These are phyloP conservation scores for Priocnemis perturbator DNA, from an alignment of 2,888 invertebrate species.

Conservation along the genomic window DNA sequence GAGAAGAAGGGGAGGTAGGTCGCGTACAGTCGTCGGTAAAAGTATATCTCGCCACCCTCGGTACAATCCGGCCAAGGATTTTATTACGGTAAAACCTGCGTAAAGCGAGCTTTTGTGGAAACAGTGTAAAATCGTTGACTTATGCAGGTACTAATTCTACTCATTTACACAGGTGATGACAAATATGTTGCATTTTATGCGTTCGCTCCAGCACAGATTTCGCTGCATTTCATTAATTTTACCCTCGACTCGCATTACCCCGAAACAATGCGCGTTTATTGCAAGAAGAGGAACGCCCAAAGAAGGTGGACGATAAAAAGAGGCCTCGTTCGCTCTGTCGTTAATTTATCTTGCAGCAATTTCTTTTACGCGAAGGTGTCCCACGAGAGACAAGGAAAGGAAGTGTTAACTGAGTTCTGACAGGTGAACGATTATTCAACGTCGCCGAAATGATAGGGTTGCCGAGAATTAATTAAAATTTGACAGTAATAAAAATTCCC, in stretches of 20 bases:
- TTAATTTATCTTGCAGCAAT: slow-evolving; percentile 51
- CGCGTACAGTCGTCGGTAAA: slow-evolving; percentile 69
- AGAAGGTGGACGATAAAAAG: neutral
- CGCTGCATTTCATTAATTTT: too few species aligned
- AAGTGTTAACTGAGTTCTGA: slow-evolving; percentile 52
- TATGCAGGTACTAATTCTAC: too few species aligned
- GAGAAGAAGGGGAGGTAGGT: slow-evolving; percentile 65
- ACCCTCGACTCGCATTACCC: too few species aligned
- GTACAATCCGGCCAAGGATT: slow-evolving; percentile 63
- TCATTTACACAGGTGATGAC: too few species aligned
- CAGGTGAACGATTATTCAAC: slow-evolving; percentile 56
- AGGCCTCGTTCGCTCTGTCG: slow-evolving; percentile 21
- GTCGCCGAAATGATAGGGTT: slow-evolving; percentile 51
- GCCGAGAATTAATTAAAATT: slow-evolving; percentile 50
- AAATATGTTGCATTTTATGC: too few species aligned
- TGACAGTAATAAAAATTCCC: slow-evolving; percentile 54
- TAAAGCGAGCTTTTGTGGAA: neutral
- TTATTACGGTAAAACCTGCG: too few species aligned
- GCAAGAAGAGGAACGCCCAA: too few species aligned
- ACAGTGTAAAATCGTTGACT: too few species aligned
- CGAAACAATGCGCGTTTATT: too few species aligned
- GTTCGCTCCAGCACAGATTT: too few species aligned
- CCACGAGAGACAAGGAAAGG: neutral
- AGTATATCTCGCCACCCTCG: slow-evolving; percentile 61
- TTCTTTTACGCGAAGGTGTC: slow-evolving; percentile 25